These are phyloP conservation scores for Ophraella communa DNA, from an alignment of 2,888 invertebrate genomes.

Conservation along the genomic window DNA sequence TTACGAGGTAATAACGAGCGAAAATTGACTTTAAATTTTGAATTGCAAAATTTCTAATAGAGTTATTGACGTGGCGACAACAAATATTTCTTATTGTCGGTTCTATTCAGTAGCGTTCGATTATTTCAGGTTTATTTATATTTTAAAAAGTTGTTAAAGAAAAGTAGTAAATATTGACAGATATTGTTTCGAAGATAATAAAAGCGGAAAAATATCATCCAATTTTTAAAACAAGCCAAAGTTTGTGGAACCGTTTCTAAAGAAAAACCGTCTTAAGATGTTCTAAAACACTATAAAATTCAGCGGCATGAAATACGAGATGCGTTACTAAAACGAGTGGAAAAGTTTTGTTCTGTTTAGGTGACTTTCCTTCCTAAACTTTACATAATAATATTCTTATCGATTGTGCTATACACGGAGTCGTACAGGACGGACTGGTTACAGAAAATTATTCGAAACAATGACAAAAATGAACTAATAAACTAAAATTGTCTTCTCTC, in stretches of 20 bases:
- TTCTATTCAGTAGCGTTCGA: not conserved
- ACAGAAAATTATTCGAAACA: too few relatives aligned
- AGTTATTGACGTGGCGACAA: not conserved
- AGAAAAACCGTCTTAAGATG: slow-evolving; percentile 12
- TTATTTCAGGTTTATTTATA: not conserved
- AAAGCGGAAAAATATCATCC: not conserved
- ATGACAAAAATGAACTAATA: too few relatives aligned
- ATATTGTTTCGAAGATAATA: not conserved
- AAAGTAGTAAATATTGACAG: not conserved
- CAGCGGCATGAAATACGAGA: slow-evolving; percentile 24
- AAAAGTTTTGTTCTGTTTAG: slow-evolving; percentile 26
- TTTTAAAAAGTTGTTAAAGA: not conserved
- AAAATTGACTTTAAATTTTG: not conserved
- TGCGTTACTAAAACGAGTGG: slow-evolving; percentile 18
- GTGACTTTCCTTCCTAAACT: slow-evolving; percentile 22
- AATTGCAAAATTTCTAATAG: not conserved
- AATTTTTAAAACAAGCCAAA: slow-evolving; percentile 17
- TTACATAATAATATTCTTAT: slow-evolving; percentile 27
- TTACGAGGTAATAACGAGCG: not conserved
- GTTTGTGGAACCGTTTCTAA: slow-evolving; percentile 1
- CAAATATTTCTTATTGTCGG: not conserved
- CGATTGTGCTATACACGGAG: slow-evolving; percentile 13
- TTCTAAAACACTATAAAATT: slow-evolving; percentile 15
- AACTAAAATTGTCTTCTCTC: too few relatives aligned
- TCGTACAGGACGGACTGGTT: not conserved